These are phyloP conservation scores for Phanerotoma sp. DNA, from an alignment of 2,888 invertebrate genomes.

Conservation along the genomic window DNA sequence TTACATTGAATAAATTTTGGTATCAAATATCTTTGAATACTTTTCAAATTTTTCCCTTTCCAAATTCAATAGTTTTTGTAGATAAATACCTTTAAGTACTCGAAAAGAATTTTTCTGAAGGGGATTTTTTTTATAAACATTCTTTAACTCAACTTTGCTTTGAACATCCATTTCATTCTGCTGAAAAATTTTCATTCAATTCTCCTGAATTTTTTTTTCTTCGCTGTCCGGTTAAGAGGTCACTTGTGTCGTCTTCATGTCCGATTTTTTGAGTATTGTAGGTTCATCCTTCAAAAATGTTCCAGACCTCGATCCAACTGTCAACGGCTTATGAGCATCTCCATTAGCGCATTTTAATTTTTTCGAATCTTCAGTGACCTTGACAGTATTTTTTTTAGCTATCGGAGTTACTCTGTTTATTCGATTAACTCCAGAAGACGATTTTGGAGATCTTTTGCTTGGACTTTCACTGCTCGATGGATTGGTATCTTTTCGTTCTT, in stretches of 20 bases:
- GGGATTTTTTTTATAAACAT: no score
- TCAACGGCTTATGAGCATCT: conserved; percentile 51
- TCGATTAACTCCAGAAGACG: conserved; percentile 39
- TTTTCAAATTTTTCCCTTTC: no score
- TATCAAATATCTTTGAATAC: no score
- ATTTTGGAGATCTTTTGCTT: conserved; percentile 50
- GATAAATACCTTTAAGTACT: no score
- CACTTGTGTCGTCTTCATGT: conserved; percentile 50
- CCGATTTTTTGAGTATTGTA: conserved; percentile 62
- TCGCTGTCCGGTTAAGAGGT: conserved; percentile 41
- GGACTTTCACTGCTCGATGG: conserved; percentile 48
- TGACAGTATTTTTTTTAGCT: conserved; percentile 34
- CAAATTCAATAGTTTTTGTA: no score
- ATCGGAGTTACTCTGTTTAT: conserved; percentile 35
- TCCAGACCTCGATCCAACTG: conserved; percentile 65
- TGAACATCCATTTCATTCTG: no score
- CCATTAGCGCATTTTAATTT: conserved; percentile 49
- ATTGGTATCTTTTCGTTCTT: conserved; percentile 45
- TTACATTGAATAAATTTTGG: no score
- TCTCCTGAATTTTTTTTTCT: neutral
- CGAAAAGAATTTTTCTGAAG: no score
- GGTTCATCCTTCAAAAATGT: conserved; percentile 78
- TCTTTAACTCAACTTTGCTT: no score
- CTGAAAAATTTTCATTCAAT: neutral
- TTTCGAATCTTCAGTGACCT: conserved; percentile 40